Percentiles rank a stretch among this genome's conserved stretches.
Evolutionary conservation across 2,113 vertebrate genomes (phyloP).

Genomic region (Oreochromis spilurus): DNA sequence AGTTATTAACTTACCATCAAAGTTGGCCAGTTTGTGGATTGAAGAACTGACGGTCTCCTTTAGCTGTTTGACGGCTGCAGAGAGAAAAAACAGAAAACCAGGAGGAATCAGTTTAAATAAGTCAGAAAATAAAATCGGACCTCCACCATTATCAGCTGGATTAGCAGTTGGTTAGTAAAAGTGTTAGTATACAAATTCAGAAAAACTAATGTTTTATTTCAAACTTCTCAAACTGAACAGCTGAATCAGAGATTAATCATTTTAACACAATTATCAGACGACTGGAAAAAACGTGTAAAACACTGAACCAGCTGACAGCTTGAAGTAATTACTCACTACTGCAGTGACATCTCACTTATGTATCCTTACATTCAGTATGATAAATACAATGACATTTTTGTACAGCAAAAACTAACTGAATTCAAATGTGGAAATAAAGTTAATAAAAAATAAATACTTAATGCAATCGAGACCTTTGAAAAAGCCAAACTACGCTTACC

Average conservation of each 20-base stretch:
- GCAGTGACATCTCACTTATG: not conserved
- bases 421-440: not conserved
- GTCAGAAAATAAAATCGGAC: not conserved
- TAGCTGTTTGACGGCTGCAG: conserved; percentile 73
- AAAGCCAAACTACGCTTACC: not conserved
- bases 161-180: not conserved
- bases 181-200: not conserved
- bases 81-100: not conserved
- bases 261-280: not conserved
- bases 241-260: not conserved
- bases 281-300: not conserved
- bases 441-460: not conserved
- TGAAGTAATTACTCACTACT: not conserved
- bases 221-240: not conserved
- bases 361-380: not conserved
- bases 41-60: conserved; percentile 75
- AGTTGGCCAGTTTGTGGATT: conserved; percentile 72
- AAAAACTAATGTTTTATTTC: not conserved
- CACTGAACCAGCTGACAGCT: not conserved
- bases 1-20: conserved; percentile 67
- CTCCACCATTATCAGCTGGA: not conserved
- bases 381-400: not conserved
- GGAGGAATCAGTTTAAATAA: not conserved
- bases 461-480: not conserved
- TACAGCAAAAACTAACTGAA: not conserved